Evolutionary conservation across 2,888 invertebrate species (phyloP).

Genomic region (Quadroppia sp.): DNA sequence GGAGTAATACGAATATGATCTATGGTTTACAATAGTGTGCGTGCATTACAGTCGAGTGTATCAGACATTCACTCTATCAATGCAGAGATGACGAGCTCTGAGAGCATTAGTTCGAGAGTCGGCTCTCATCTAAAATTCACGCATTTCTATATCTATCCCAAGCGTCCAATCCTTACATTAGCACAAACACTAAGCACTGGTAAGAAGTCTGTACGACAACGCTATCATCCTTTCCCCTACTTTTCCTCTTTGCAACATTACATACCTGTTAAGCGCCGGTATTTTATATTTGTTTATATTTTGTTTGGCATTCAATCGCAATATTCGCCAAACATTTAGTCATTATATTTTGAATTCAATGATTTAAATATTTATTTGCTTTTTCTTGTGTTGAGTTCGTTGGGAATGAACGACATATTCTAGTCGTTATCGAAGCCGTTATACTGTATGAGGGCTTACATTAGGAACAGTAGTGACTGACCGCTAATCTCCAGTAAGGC

Average conservation of each 20-base stretch:
- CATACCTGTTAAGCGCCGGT: constrained; percentile 8
- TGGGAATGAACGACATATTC: not conserved
- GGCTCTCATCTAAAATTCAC: constrained; percentile 5
- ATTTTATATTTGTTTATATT: not conserved
- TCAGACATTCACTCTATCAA: not conserved
- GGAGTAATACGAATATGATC: constrained; percentile 14
- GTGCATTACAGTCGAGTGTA: not conserved
- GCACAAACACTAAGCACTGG: constrained; percentile 8
- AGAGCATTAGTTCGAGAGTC: not conserved
- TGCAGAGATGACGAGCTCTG: not conserved
- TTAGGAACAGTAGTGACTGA: not conserved
- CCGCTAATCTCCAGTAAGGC: constrained; percentile 20
- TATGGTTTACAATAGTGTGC: constrained; percentile 1
- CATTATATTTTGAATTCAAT: not conserved
- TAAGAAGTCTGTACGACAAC: not conserved
- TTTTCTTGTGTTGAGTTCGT: not conserved
- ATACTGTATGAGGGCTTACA: not conserved
- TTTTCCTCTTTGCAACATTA: not conserved
- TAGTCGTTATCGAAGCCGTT: not conserved
- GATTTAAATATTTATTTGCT: not conserved
- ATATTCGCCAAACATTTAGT: not conserved
- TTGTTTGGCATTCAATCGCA: not conserved
- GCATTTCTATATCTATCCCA: constrained; percentile 17
- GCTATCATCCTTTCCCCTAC: not conserved
- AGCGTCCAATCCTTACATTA: constrained; percentile 11